Conservation (phyloP, 2,888 invertebrate genomes). For the Isoperla grammatica region DNA sequence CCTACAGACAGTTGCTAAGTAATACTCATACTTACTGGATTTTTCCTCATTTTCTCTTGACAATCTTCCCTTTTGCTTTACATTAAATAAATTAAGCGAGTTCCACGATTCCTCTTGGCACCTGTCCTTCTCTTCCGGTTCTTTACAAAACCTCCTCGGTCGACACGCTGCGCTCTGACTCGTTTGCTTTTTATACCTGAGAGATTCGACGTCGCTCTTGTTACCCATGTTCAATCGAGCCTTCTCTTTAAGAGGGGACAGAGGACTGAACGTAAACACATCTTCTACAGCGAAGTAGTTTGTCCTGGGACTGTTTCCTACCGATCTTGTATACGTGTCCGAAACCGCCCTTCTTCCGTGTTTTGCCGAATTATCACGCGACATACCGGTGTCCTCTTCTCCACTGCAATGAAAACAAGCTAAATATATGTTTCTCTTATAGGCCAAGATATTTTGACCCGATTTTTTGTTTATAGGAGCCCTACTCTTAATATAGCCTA, state of each 20-base stretch:
- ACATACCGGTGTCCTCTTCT: constrained; percentile 11
- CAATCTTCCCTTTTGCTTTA: constrained; percentile 37
- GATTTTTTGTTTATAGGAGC: background rate
- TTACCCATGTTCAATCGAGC: too few species aligned
- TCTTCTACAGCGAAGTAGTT: background rate
- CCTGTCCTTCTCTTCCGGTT: background rate
- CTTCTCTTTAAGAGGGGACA: background rate
- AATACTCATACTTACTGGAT: background rate
- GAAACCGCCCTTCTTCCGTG: constrained; percentile 34
- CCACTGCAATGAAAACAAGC: background rate
- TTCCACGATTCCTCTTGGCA: constrained; percentile 39
- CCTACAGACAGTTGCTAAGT: too few species aligned
- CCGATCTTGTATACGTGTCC: constrained; percentile 15
- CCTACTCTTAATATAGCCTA: too few species aligned
- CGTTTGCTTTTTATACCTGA: background rate
- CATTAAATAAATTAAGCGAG: constrained; percentile 37
- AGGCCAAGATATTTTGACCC: background rate
- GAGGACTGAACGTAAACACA: background rate
- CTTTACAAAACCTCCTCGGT: background rate
- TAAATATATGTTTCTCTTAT: too few species aligned
- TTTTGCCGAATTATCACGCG: constrained; percentile 31
- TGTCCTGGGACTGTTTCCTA: constrained; percentile 24
- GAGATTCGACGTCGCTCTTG: background rate
- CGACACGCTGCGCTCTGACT: background rate
- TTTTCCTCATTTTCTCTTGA: constrained; percentile 30